Evolutionary conservation across 2,797 vertebrate species (phyloP).

Genomic region (Novumbra hubbsi): DNA sequence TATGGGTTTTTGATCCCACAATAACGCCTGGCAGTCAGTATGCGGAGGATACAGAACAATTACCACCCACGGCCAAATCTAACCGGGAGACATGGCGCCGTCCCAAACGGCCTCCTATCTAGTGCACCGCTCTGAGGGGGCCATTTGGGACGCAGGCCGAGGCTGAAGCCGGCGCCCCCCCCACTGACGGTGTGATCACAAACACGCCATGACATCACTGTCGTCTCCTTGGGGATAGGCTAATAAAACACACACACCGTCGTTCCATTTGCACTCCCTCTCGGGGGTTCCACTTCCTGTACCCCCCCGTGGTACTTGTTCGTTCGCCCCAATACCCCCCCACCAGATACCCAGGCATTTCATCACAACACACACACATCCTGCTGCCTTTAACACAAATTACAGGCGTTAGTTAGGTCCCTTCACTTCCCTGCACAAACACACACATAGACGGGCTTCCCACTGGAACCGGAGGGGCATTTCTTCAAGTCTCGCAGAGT

Average conservation of each 20-base stretch:
- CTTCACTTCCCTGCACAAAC: constrained; percentile 24
- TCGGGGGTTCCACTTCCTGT: constrained; percentile 48
- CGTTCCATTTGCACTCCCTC: constrained; percentile 66
- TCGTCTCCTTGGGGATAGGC: not conserved
- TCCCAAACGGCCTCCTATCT: not conserved
- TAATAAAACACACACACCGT: constrained; percentile 19
- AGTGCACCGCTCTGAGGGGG: not conserved
- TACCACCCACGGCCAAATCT: not conserved
- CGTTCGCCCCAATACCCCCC: constrained; percentile 19
- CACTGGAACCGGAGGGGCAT: constrained; percentile 38
- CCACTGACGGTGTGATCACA: constrained; percentile 56
- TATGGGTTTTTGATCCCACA: not conserved
- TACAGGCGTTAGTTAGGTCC: constrained; percentile 58
- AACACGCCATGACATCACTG: constrained; percentile 61
- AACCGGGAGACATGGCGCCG: not conserved
- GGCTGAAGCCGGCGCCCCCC: constrained; percentile 36
- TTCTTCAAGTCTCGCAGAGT: constrained; percentile 17
- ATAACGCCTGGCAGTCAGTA: not conserved
- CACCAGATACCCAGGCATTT: constrained; percentile 27
- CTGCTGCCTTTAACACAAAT: constrained; percentile 58
- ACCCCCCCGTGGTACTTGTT: constrained; percentile 8
- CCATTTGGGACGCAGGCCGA: not conserved
- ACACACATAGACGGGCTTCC: constrained; percentile 33
- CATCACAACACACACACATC: constrained; percentile 49
- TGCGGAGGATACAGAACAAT: not conserved